These are phyloP conservation scores for Camarhynchus parvulus DNA, from an alignment of 2,113 vertebrate genomes.

Conservation along the genomic window DNA sequence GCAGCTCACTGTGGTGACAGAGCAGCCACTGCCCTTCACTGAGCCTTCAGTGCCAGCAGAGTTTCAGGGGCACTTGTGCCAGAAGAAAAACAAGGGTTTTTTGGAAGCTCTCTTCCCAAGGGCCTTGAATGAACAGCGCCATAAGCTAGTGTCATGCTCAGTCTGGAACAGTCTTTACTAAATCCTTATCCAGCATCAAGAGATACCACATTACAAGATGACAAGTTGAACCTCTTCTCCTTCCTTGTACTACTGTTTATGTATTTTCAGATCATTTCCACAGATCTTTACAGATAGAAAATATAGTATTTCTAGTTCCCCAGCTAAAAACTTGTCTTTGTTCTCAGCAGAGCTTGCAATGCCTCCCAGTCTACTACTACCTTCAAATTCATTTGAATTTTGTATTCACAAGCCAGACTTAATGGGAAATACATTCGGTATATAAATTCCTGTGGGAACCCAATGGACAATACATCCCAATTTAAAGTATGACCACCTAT, in stretches of 20 bases:
- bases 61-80: fast-evolving
- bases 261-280: neutral
- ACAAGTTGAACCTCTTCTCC: neutral
- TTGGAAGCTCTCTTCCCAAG: neutral
- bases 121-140: neutral
- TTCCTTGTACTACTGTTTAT: neutral
- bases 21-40: neutral
- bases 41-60: neutral
- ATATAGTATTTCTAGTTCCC: neutral
- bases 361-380: neutral
- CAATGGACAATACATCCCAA: neutral
- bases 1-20: neutral
- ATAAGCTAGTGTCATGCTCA: neutral
- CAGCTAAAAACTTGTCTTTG: neutral
- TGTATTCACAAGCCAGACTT: neutral
- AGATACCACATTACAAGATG: neutral
- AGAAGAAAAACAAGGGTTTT: neutral
- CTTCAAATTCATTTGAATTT: neutral
- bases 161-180: neutral
- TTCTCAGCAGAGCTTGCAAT: neutral
- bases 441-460: neutral
- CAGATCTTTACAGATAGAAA: neutral
- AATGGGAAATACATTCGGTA: neutral
- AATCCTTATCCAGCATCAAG: neutral
- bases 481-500: neutral